Base-by-base conservation (phyloP, 1,140 invertebrate species). In the Zaprionus nigranus region DNA sequence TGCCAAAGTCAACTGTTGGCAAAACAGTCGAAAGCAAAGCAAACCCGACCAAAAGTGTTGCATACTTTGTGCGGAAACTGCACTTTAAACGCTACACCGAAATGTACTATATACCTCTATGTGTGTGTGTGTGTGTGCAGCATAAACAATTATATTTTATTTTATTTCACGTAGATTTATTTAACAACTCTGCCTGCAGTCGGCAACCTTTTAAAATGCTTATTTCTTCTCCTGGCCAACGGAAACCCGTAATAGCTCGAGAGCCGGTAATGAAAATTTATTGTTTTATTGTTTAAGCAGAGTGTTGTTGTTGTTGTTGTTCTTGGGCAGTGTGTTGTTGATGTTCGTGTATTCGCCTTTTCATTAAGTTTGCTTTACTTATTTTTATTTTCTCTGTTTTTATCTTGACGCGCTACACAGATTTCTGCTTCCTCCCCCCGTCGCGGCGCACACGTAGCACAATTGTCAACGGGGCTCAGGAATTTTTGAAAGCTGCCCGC, bases 251-350 rank as follows among this genome's bases (percentile, higher is more conserved):
- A 87, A 87, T 87, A 87, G 84, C 84, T 74, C 70, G 46, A 71
- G 81, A 70, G 81, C 84, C 84, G 84, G 84, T 87, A 87, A 87
- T 87, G 84, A 87, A 87, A 88, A 87, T 87, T 87, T 87, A 87
- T 87, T 83, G 83, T 87, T 87, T 87, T 87, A 87, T 87, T 87
- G 84, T 88, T 87, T 87, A 88, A 88, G 81, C 80, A 75, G 75
- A 62, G 43, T n/a, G 30, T 22, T 51, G 26, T 61, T 51, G 30
- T 22, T 51, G 26, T 61, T 51, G 51, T 17, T 58, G 49, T 26
- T 40, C 34, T 28, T 46, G 40, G 7, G 38, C 15, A 43, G 5
- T 43, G 38, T 46, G 38, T 40, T 40, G 38, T 43, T 71, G n/a
- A n/a, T n/a, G 54, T 58, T 51, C 11, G 38, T 22, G 28, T 62